These are phyloP conservation scores for Entelurus aequoreus DNA, from an alignment of 2,113 vertebrate species.

Conservation along the genomic window DNA sequence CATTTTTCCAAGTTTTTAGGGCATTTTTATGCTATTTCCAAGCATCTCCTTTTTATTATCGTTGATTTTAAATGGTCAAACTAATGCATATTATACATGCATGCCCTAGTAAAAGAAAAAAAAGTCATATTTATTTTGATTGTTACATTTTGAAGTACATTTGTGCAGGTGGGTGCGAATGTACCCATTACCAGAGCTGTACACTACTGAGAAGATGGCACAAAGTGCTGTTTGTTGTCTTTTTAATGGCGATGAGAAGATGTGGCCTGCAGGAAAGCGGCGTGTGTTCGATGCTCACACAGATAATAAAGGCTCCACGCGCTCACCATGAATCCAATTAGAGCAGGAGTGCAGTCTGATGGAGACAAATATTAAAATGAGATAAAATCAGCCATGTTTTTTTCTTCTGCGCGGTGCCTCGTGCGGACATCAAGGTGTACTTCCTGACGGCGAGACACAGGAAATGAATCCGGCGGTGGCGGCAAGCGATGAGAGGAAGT, in stretches of 20 bases:
- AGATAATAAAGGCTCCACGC: conserved; percentile 22
- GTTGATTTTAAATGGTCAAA: too few species aligned
- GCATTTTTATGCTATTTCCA: too few species aligned
- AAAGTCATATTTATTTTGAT: too few species aligned
- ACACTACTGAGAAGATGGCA: too few species aligned
- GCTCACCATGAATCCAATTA: conserved; percentile 43
- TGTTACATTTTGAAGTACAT: too few species aligned
- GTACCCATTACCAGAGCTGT: too few species aligned
- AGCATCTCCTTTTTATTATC: too few species aligned
- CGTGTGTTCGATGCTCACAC: conserved; percentile 12
- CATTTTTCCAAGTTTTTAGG: too few species aligned
- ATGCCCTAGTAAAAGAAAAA: too few species aligned
- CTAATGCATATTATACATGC: too few species aligned
- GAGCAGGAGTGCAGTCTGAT: conserved; percentile 26
- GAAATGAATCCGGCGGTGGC: conserved; percentile 68
- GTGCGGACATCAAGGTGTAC: conserved; percentile 21
- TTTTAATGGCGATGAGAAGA: conserved; percentile 5
- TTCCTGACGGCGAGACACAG: conserved; percentile 50
- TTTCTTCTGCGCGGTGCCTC: conserved; percentile 8
- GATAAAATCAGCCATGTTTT: conserved; percentile 53
- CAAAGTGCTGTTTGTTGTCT: conserved; percentile 9
- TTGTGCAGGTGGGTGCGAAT: too few species aligned
- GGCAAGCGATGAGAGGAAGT: conserved; percentile 67
- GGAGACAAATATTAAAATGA: conserved; percentile 51
- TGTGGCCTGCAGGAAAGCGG: conserved; percentile 9